Evolutionary conservation across 2,113 vertebrate species (phyloP), one percentile per base, ranked within the genome.

Genomic region (Leptobrachium leishanense): DNA sequence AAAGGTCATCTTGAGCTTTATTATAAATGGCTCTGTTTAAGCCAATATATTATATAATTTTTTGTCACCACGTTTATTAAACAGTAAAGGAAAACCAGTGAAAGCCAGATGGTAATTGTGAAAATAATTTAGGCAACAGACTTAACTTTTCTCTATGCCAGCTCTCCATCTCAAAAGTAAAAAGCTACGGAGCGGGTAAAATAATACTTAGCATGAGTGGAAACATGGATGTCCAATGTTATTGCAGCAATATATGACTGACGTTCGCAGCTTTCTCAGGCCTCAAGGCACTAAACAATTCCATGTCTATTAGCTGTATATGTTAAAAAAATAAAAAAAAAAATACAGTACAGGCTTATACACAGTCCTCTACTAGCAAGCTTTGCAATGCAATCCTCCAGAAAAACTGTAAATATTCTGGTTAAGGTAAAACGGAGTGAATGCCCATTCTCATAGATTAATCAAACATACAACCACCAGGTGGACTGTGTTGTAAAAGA

Each of bases 261-360:
- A 65, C 0, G 0, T 44, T n/a, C 0, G 62, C 70, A 78, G 81
- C 72, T 6, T 0, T 2, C 0, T 1, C 15, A 62, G 65, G 65
- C 0, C 53, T 63, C 72, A 83, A 86, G 86, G 86, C 86, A 86
- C 74, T 74, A 1, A 0, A 74, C 53, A 67, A 44, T 71, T 63
- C 39, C 31, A 78, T 10, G 12, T 68, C 64, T 74, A 12, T 9
- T n/a, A 68, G 57, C 63, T 40, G 65, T 62, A 40, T 31, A 31
- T 31, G 65, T 42, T 42, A 42, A 41, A 65, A 12, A 68, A 66
- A 54, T 42, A 73, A 80, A 55, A 67, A 57, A 6, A 64, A 68
- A 72, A 41, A 7, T n/a, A 15, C 6, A 6, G 55, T 41, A 43
- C n/a, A 40, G 12, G 1, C 53, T 13, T 67, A 59, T 41, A 66